Base-by-base conservation (phyloP, 1,140 invertebrate genomes). In the Drosophila fuyamai region DNA sequence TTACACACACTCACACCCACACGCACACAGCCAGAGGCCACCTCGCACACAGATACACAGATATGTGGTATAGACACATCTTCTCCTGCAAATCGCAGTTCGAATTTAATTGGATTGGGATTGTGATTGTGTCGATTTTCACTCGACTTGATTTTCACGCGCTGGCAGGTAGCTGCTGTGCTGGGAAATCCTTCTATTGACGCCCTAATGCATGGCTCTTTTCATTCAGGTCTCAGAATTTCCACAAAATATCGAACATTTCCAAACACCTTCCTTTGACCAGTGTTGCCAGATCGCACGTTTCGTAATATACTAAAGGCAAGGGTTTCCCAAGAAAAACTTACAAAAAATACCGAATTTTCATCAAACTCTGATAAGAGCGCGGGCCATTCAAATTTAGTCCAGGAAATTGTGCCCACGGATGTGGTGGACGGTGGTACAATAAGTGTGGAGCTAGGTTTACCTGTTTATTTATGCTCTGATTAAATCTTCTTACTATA, bases 201-300 rank as follows among this genome's bases (percentile, higher is more conserved):
- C 47, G 48, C 48, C 29, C 48, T 51, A 46, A 18, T 36, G 53
- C 67, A 71, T 72, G 66, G 53, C 67, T 48, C 47, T 75, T 77
- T 70, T 77, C 63, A 55, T 59, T 60, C 50, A 77, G 55, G 38
- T 53, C 51, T 76, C 65, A 59, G 47, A 76, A 68, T 67, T 76
- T 68, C 35, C 70, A 63, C 46, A 79, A 82, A 86, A 85, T 74
- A 82, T 82, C 79, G 82, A 86, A 86, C 83, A 88, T 85, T 85
- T 81, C 81, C 81, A 84, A 84, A 84, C 75, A 82, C 75, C 71
- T 55, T 50, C 29, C 29, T 32, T 32, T 7, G 29, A 32, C 29
- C 29, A 56, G 62, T 59, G 55, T 70, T 32, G 29, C 29, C 29
- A 32, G 29, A 32, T 32, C 29, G 29, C 29, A 1, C 29, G 29